A percentile compares a stretch with the other conserved stretches of the same genome.
These are phyloP conservation scores for Drosophila siamana DNA, from an alignment of 2,888 invertebrate species.

Conservation along the genomic window DNA sequence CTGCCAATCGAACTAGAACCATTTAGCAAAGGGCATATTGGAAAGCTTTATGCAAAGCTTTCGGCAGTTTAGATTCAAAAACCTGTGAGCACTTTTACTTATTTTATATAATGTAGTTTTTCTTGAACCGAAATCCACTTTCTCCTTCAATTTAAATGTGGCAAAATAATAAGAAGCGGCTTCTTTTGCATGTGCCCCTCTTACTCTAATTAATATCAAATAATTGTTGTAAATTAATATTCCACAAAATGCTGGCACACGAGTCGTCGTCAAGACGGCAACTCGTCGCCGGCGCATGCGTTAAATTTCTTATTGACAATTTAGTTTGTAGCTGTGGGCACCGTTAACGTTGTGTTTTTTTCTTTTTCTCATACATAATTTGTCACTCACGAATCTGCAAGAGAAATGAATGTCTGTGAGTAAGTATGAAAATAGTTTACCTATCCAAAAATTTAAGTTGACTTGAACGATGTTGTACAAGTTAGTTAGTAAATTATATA, in stretches of 20 bases:
- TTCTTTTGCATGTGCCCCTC: constrained; percentile 9
- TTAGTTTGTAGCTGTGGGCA: not conserved
- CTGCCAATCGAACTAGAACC: not conserved
- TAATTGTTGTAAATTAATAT: constrained; percentile 67
- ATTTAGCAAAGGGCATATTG: not conserved
- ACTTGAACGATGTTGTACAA: not conserved
- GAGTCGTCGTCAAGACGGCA: constrained; percentile 16
- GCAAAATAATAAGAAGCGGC: constrained; percentile 28
- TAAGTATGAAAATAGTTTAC: not conserved
- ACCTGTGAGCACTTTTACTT: constrained; percentile 6
- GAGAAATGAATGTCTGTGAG: constrained; percentile 13
- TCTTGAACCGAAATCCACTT: constrained; percentile 49
- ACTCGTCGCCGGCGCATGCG: not conserved
- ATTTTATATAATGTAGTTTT: constrained; percentile 27
- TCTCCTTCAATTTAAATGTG: constrained; percentile 55
- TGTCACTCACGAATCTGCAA: constrained; percentile 67
- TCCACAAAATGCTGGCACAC: constrained; percentile 52
- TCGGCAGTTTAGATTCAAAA: constrained; percentile 4
- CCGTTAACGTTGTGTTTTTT: constrained; percentile 9
- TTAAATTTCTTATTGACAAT: constrained; percentile 38
- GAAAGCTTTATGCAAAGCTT: not conserved
- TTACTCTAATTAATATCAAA: constrained; percentile 68
- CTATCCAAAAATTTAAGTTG: not conserved
- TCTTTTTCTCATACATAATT: constrained; percentile 58
- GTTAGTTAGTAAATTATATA: not conserved